Evolutionary conservation across 2,888 invertebrate genomes (phyloP).

Genomic region (Malachius bipustulatus): DNA sequence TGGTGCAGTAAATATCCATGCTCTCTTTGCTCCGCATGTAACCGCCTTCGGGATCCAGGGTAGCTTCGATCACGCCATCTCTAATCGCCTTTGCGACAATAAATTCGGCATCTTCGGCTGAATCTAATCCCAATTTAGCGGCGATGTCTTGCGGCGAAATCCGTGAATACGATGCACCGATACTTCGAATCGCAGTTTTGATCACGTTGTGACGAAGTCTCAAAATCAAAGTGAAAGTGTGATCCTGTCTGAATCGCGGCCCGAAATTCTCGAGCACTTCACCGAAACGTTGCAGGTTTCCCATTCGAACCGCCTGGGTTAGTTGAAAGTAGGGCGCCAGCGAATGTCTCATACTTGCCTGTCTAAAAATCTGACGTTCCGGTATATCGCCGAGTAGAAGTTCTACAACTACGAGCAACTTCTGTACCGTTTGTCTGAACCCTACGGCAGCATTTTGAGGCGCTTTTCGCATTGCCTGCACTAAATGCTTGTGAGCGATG

Average conservation of each 20-base stretch:
- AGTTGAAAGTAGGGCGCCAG: slow-evolving; percentile 93
- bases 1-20: slow-evolving; percentile 91
- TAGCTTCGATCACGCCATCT: slow-evolving; percentile 97
- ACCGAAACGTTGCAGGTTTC: slow-evolving; percentile 87
- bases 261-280: slow-evolving; percentile 86
- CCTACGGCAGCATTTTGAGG: slow-evolving; percentile 98
- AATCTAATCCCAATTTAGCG: slow-evolving; percentile 83
- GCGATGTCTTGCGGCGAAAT: slow-evolving; percentile 94
- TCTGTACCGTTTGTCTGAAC: slow-evolving; percentile 95
- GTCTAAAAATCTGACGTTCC: slow-evolving; percentile 88
- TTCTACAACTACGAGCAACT: slow-evolving; percentile 89
- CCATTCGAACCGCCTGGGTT: slow-evolving; percentile 92
- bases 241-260: slow-evolving; percentile 83
- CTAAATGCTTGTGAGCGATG: slow-evolving; percentile 90
- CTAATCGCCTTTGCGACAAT: slow-evolving; percentile 97
- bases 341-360: slow-evolving; percentile 77
- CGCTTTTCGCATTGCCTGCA: slow-evolving; percentile 91
- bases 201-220: slow-evolving; percentile 97
- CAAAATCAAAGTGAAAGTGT: slow-evolving; percentile 91
- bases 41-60: slow-evolving; percentile 87
- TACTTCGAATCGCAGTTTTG: slow-evolving; percentile 93
- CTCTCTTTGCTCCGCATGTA: slow-evolving; percentile 97
- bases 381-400: slow-evolving; percentile 94
- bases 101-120: slow-evolving; percentile 96
- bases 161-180: slow-evolving; percentile 90